phyloP scores from a whole-genome alignment of 2,113 vertebrate genomes.

The Prunella himalayana region DNA sequence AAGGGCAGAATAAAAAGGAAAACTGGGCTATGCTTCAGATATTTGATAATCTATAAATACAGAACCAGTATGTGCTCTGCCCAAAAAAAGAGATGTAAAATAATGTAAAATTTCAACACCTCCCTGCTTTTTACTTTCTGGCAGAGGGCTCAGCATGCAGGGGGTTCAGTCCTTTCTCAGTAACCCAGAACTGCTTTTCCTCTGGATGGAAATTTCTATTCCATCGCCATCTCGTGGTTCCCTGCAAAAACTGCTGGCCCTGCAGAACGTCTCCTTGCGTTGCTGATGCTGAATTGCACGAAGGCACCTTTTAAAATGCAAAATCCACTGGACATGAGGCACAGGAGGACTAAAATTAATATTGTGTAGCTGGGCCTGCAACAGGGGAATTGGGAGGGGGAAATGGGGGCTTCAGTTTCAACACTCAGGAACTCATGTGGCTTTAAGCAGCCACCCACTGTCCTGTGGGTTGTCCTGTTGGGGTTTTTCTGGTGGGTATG shows the following conservation, averaged over 20 bases:
- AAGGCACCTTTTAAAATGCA: neutral
- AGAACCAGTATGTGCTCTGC: accelerated
- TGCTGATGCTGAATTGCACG: neutral
- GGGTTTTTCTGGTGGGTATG: neutral
- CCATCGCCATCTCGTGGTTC: conserved; percentile 47
- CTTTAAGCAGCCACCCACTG: neutral
- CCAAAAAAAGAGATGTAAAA: neutral
- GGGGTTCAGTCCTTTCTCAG: accelerated
- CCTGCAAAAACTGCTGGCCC: neutral
- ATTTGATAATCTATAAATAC: neutral
- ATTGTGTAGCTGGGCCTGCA: accelerated
- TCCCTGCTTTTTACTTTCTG: neutral
- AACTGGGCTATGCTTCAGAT: neutral
- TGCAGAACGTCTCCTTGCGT: accelerated
- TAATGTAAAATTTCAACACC: neutral
- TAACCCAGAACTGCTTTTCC: neutral
- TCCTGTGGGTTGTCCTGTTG: neutral
- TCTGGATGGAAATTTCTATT: neutral
- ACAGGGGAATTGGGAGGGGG: neutral
- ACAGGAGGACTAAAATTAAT: neutral
- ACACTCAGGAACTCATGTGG: accelerated
- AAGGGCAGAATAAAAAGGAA: neutral
- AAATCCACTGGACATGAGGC: neutral
- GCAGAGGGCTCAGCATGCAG: neutral
- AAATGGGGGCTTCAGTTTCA: accelerated